phyloP scores from a whole-genome alignment of 2,888 invertebrate species.

The Ernsta delagoae region DNA sequence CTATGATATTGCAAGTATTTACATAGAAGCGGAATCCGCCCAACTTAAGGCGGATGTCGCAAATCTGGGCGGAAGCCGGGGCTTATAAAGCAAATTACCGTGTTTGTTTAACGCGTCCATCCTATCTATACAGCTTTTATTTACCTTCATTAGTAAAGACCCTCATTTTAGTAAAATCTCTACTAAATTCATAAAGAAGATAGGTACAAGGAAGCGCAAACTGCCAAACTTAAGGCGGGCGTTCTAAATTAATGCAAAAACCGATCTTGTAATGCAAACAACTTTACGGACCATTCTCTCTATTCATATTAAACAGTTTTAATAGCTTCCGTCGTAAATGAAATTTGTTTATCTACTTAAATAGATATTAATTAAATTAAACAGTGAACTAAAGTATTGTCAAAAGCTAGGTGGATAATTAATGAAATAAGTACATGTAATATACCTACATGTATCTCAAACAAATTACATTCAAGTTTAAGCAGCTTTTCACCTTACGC shows the following conservation, averaged over 20 bases:
- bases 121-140: conserved; percentile 23
- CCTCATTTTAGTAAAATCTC: conserved; percentile 15
- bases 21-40: conserved; percentile 14
- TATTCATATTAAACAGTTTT: conserved; percentile 5
- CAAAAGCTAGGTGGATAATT: no score
- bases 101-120: conserved; percentile 19
- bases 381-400: no score
- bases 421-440: no score
- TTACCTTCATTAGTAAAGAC: conserved; percentile 19
- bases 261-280: conserved; percentile 16
- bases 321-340: background rate
- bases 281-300: conserved; percentile 46
- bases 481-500: no score
- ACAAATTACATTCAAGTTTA: no score
- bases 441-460: no score
- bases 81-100: conserved; percentile 18
- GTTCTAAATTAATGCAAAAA: conserved; percentile 8
- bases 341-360: background rate
- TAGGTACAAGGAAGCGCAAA: conserved; percentile 13
- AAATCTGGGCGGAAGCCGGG: conserved; percentile 16
- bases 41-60: conserved; percentile 15
- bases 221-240: conserved; percentile 7
- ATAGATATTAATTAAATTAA: background rate
- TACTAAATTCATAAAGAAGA: conserved; percentile 17
- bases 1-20: conserved; percentile 11